Evolutionary conservation across 2,797 vertebrate genomes (phyloP).

Genomic region (Lophura swinhoii): DNA sequence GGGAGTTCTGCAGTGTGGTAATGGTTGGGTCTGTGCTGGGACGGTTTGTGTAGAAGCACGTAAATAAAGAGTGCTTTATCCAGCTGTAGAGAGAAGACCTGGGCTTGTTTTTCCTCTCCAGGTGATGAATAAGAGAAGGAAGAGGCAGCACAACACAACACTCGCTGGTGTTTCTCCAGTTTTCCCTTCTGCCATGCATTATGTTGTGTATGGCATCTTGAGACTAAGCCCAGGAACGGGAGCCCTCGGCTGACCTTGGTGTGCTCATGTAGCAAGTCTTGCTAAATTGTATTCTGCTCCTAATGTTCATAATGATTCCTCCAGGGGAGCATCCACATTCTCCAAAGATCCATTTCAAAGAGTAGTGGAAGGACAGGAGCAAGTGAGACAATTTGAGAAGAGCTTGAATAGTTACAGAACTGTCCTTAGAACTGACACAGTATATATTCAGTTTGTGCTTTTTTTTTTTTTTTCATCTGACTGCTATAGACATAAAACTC

Average conservation of each 20-base stretch:
- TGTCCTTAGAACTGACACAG: neutral
- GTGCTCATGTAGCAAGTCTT: neutral
- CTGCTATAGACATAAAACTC: neutral
- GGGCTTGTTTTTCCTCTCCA: neutral
- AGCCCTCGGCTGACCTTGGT: neutral
- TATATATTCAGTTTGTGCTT: neutral
- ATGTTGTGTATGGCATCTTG: neutral
- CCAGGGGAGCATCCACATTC: neutral
- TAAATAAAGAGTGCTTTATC: neutral
- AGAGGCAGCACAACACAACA: rapidly evolving
- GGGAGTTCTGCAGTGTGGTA: neutral
- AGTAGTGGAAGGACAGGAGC: neutral
- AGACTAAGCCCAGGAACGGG: neutral
- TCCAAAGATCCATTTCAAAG: neutral
- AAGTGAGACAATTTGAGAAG: neutral
- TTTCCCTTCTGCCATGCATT: neutral
- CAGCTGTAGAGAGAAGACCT: neutral
- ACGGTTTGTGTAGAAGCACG: neutral
- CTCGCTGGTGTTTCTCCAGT: neutral
- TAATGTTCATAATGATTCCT: neutral
- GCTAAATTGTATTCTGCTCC: neutral
- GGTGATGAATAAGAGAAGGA: neutral
- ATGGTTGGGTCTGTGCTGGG: neutral
- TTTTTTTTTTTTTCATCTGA: too few relatives aligned
- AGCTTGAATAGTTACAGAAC: neutral